A percentile compares a stretch with the other conserved stretches of the same genome.
phyloP scores from a whole-genome alignment of 1,140 invertebrate species.

The Bombus soroeensis region DNA sequence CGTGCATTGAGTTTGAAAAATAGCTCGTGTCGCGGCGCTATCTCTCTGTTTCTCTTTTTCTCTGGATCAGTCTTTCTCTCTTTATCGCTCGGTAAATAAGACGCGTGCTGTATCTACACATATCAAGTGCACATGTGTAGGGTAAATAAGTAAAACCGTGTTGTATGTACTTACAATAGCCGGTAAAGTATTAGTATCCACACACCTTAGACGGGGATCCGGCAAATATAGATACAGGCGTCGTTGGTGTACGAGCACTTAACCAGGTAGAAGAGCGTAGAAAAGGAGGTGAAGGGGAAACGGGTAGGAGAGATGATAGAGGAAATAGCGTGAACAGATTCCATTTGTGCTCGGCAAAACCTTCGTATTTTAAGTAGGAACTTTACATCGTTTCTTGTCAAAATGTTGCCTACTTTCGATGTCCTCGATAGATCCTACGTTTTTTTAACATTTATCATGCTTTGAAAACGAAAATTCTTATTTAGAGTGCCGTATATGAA shows the following conservation, averaged over 20 bases:
- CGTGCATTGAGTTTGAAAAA: conserved; percentile 43
- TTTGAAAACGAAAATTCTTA: not conserved
- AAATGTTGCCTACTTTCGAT: not conserved
- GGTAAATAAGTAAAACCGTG: conserved; percentile 48
- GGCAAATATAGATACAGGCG: conserved; percentile 40
- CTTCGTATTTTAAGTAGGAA: conserved; percentile 29
- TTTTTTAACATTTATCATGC: not conserved
- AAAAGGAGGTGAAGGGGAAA: conserved; percentile 50
- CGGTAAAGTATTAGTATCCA: conserved; percentile 11
- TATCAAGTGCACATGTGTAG: conserved; percentile 33
- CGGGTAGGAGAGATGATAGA: conserved; percentile 30
- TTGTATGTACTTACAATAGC: conserved; percentile 10
- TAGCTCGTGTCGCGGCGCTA: conserved; percentile 33
- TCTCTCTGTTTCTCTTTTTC: conserved; percentile 28
- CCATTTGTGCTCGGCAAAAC: conserved; percentile 35
- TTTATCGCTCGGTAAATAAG: conserved; percentile 47
- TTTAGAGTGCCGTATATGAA: no score
- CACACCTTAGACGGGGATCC: conserved; percentile 26
- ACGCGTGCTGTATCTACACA: conserved; percentile 47
- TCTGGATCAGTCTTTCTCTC: not conserved
- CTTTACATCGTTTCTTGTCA: not conserved
- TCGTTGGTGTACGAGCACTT: conserved; percentile 11
- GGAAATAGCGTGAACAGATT: conserved; percentile 62
- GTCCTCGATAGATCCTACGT: not conserved
- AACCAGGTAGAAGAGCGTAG: conserved; percentile 34